A percentile compares a stretch with the other conserved stretches of the same genome.
phyloP scores from a whole-genome alignment of 2,797 vertebrate genomes.

The Cottoperca gobio region DNA sequence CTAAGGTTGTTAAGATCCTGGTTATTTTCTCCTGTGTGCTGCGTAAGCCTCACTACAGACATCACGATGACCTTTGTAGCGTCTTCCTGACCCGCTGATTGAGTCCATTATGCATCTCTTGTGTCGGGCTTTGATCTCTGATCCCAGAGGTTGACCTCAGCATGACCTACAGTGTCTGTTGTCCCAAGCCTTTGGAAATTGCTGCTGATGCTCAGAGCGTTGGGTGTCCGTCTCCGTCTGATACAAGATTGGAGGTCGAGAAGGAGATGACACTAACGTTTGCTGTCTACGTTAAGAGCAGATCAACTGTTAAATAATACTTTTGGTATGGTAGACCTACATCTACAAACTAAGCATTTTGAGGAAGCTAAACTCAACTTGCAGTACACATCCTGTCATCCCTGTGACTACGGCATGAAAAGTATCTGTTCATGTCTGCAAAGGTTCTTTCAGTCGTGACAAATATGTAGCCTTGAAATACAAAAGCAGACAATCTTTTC shows the following conservation, averaged over 20 bases:
- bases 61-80: constrained; percentile 45
- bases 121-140: constrained; percentile 34
- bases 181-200: constrained; percentile 21
- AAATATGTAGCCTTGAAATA: constrained; percentile 5
- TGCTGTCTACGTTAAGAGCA: too few species aligned
- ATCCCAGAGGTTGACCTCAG: constrained; percentile 46
- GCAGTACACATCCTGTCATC: not conserved
- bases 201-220: constrained; percentile 5
- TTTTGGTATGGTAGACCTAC: too few species aligned
- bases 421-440: not conserved
- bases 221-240: not conserved
- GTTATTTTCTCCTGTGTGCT: not conserved
- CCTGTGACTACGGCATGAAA: too few species aligned
- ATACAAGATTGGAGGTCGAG: not conserved
- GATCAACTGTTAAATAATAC: not conserved
- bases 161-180: constrained; percentile 26
- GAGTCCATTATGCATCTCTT: constrained; percentile 19
- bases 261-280: not conserved
- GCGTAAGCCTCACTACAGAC: constrained; percentile 33
- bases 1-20: not conserved
- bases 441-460: not conserved
- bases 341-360: not conserved
- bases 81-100: constrained; percentile 37
- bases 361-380: not conserved
- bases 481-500: not conserved